Evolutionary conservation across 2,888 invertebrate genomes (phyloP).

Genomic region (Bombylius major): DNA sequence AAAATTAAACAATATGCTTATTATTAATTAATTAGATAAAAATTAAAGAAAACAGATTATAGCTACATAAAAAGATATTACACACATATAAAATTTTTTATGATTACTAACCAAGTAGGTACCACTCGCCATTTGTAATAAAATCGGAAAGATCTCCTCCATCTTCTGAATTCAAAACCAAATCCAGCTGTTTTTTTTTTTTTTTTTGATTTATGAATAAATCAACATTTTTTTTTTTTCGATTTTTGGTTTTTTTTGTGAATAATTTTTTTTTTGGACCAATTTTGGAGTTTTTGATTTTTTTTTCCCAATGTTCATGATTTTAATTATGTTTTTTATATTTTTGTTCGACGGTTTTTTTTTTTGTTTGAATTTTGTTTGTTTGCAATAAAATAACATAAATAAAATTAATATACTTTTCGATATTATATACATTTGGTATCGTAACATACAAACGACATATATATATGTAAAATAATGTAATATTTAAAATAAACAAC

Average conservation of each 20-base stretch:
- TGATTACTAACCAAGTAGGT: constrained; percentile 77
- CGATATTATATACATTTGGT: constrained; percentile 11
- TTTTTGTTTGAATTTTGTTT: background rate
- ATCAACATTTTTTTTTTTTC: constrained; percentile 6
- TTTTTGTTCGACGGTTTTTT: constrained; percentile 2
- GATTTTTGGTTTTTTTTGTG: constrained; percentile 14
- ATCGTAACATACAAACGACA: constrained; percentile 8
- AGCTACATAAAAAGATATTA: too few relatives aligned
- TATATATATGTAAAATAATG: background rate
- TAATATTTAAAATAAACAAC: background rate
- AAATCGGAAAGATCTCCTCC: constrained; percentile 95
- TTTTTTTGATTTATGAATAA: constrained; percentile 17
- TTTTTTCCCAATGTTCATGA: constrained; percentile 3
- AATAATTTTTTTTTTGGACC: constrained; percentile 8
- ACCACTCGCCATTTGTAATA: constrained; percentile 99
- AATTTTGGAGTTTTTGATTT: constrained; percentile 5
- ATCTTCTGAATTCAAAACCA: constrained; percentile 84
- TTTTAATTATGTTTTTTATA: too few relatives aligned
- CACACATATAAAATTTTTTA: too few relatives aligned
- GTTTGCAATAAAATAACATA: background rate
- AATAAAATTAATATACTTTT: background rate
- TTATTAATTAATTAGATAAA: too few relatives aligned
- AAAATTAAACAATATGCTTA: too few relatives aligned
- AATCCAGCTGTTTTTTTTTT: constrained; percentile 62
- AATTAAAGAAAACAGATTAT: too few relatives aligned